Evolutionary conservation across 2,888 invertebrate genomes (phyloP).

Genomic region (Graphium colonna): DNA sequence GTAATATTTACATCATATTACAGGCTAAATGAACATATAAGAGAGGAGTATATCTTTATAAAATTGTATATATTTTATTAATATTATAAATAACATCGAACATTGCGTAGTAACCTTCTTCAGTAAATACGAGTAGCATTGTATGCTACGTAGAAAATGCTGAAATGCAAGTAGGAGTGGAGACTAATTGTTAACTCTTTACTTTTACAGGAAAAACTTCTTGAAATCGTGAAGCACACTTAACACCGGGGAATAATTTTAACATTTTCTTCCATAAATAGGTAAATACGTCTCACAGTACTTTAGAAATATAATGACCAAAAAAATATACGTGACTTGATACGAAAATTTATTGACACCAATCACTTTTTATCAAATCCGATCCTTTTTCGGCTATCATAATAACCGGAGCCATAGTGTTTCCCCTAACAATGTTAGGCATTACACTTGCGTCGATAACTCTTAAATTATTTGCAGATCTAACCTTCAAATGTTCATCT

Average conservation of each 20-base stretch:
- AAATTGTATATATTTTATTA: too few relatives aligned
- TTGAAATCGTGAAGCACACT: background rate
- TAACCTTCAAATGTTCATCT: constrained; percentile 20
- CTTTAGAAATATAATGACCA: background rate
- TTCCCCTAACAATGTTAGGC: constrained; percentile 81
- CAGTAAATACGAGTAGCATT: too few relatives aligned
- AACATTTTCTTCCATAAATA: background rate
- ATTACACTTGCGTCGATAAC: constrained; percentile 84
- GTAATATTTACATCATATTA: too few relatives aligned
- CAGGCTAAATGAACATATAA: too few relatives aligned
- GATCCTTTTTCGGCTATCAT: constrained; percentile 85
- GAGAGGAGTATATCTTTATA: too few relatives aligned
- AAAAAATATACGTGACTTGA: background rate
- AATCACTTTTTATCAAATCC: constrained; percentile 81
- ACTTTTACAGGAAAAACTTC: background rate
- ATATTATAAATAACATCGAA: too few relatives aligned
- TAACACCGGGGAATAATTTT: background rate
- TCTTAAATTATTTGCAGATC: constrained; percentile 61
- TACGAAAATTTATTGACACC: constrained; percentile 45
- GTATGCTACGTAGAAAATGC: too few relatives aligned
- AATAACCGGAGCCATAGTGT: constrained; percentile 80
- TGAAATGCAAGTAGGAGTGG: background rate
- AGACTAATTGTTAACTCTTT: background rate
- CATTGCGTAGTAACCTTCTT: too few relatives aligned
- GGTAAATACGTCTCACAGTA: background rate